Conservation (phyloP, 1,140 invertebrate genomes). For the Drosophila malerkotliana region DNA sequence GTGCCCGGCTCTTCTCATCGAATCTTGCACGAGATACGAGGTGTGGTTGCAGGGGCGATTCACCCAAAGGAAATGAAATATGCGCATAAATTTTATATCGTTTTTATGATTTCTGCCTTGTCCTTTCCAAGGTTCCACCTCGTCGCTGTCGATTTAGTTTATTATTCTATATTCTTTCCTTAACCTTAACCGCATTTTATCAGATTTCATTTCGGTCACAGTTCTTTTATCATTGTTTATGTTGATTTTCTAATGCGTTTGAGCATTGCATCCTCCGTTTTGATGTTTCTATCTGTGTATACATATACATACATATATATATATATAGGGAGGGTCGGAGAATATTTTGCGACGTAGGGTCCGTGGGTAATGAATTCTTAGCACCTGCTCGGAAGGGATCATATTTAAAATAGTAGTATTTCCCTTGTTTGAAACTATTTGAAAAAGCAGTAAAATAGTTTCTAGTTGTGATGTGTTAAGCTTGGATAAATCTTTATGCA, state of each 20-base stretch:
- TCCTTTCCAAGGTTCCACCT: slow-evolving; percentile 46
- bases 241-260: slow-evolving; percentile 64
- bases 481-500: no score
- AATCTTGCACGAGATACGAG: background rate
- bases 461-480: no score
- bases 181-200: slow-evolving; percentile 23
- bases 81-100: slow-evolving; percentile 80
- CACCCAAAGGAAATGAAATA: slow-evolving; percentile 74
- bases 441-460: no score
- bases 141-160: slow-evolving; percentile 23
- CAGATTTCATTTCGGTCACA: slow-evolving; percentile 21
- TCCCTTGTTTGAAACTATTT: no score
- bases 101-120: slow-evolving; percentile 71
- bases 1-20: background rate
- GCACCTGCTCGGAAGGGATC: no score
- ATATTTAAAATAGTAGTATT: no score
- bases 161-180: slow-evolving; percentile 23
- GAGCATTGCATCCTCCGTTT: background rate
- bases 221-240: slow-evolving; percentile 59
- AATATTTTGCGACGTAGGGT: no score
- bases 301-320: no score
- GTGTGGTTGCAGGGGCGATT: slow-evolving; percentile 29
- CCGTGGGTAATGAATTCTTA: no score
- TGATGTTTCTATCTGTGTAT: no score
- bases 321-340: no score